Base-by-base conservation (phyloP, 1,140 invertebrate species). In the Mactra quadrangularis region DNA sequence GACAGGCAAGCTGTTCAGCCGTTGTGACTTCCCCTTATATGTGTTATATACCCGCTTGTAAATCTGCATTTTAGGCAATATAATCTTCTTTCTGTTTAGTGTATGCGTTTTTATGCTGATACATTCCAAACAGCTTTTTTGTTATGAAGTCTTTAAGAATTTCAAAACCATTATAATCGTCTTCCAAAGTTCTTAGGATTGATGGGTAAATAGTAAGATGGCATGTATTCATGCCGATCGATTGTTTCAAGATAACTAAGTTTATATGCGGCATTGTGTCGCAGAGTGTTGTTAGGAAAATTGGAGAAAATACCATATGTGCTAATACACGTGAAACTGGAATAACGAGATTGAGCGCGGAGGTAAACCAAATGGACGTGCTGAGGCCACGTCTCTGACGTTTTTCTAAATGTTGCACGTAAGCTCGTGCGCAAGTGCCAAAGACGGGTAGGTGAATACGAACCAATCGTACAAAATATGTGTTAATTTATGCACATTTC, bases 391-490 rank as follows among this genome's bases (percentile, higher is more conserved):
- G 64, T 68, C 64, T 7, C 6, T 59, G 62, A 68, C 76, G 38
- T 41, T 41, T 33, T 13, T 17, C 60, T 68, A 68, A 79, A 89
- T 89, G 88, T 78, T 87, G 75, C 88, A 87, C 83, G 88, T 86
- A 71, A 85, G 86, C 47, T 87, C 86, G 31, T 87, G 85, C 50
- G 85, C 82, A 47, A 85, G 84, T 66, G 88, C 84, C 74, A 87
- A 86, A 71, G 88, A 87, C 45, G 85, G 85, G 88, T 87, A 79
- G 53, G 81, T 82, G 29, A 64, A 55, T n/a, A n/a, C 15, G 38
- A 41, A 41, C 38, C 6, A 7, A 41, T 7, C 6, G 15, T 41
- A 41, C 15, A 41, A 41, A 41, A 41, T 41, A 15, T 41, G 38
- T 41, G 6, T 15, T 15, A 6, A 41, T 6, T 15, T 7, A 41